These are phyloP conservation scores for Drosophila acutilabella DNA, from an alignment of 2,888 invertebrate genomes.

Conservation along the genomic window DNA sequence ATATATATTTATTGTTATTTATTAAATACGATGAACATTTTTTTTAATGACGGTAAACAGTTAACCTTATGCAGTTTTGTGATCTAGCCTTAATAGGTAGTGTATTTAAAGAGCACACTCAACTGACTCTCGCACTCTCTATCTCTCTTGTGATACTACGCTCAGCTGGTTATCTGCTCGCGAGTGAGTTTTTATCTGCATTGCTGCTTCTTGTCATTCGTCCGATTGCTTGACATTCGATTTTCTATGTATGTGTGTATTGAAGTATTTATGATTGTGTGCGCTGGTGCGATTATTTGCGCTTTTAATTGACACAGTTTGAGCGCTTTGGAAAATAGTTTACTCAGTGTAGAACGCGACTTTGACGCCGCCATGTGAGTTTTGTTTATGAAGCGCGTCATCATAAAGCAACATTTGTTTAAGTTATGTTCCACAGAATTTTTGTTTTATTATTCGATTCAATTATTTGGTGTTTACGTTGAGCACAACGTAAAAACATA, in stretches of 20 bases:
- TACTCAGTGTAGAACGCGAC: conserved; percentile 67
- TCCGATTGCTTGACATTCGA: conserved; percentile 51
- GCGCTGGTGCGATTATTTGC: conserved; percentile 45
- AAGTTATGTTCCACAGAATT: conserved; percentile 3
- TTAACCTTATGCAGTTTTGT: not conserved
- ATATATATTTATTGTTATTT: too few relatives aligned
- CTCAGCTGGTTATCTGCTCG: conserved; percentile 28
- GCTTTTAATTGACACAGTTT: conserved; percentile 67
- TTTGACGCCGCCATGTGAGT: conserved; percentile 66
- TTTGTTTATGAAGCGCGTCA: conserved; percentile 33
- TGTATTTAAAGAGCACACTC: not conserved
- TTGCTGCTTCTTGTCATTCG: conserved; percentile 28
- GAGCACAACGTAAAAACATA: conserved; percentile 7
- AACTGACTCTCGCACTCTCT: not conserved
- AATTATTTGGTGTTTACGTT: conserved; percentile 20
- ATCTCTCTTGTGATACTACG: conserved; percentile 7
- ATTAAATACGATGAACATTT: too few relatives aligned
- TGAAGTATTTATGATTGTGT: conserved; percentile 18
- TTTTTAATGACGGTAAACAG: too few relatives aligned
- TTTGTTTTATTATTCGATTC: conserved; percentile 35
- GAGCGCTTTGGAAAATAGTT: conserved; percentile 45
- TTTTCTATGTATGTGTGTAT: conserved; percentile 19
- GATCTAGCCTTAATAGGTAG: not conserved
- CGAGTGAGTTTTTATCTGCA: conserved; percentile 35
- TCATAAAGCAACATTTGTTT: not conserved